Percentiles rank a stretch among this genome's conserved stretches.
These are phyloP conservation scores for Smithornis capensis DNA, from an alignment of 2,113 vertebrate species.

Conservation along the genomic window DNA sequence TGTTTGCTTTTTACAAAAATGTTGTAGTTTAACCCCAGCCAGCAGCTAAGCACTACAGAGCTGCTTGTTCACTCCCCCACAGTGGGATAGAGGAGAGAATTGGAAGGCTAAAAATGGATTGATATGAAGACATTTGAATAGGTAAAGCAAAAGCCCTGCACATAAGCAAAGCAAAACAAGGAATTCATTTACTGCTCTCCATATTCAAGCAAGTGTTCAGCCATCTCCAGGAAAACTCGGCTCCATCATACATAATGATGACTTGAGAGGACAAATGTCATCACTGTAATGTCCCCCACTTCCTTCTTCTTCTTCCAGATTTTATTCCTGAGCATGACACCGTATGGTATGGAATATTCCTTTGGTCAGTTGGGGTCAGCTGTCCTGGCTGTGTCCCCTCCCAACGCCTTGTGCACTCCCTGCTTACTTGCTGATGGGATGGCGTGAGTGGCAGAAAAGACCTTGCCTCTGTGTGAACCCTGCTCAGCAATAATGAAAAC, in stretches of 20 bases:
- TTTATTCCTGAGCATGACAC: neutral
- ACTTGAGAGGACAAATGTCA: neutral
- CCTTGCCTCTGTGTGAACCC: neutral
- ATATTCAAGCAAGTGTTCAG: neutral
- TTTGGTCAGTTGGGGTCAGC: neutral
- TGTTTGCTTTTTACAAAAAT: neutral
- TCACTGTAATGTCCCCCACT: no score
- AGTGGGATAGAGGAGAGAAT: neutral
- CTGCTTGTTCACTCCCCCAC: neutral
- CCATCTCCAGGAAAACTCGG: neutral
- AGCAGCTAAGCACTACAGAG: neutral
- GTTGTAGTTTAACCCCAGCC: neutral
- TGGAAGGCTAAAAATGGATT: neutral
- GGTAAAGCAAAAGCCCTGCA: neutral
- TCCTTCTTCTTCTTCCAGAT: neutral
- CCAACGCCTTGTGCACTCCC: neutral
- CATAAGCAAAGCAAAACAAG: neutral
- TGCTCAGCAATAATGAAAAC: neutral
- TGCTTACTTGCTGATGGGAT: fast-evolving
- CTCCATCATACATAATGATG: fast-evolving
- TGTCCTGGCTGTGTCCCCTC: neutral
- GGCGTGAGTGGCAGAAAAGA: neutral
- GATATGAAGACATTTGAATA: neutral
- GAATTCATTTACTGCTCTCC: neutral
- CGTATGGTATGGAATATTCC: neutral